phyloP scores from a whole-genome alignment of 1,140 invertebrate species.

The Drosophila sturtevanti region DNA sequence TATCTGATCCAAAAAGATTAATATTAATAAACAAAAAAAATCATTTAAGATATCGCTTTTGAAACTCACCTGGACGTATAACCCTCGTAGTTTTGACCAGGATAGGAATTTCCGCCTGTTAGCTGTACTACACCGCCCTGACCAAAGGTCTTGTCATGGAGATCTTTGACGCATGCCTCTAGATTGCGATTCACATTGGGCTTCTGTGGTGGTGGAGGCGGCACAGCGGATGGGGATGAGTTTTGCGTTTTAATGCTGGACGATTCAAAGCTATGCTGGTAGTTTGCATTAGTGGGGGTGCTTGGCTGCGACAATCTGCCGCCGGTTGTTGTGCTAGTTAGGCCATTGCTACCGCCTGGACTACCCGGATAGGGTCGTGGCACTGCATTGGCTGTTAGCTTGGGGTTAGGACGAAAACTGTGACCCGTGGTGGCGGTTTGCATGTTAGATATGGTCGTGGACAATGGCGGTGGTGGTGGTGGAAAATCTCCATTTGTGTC shows the following conservation, averaged over 20 bases:
- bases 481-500: constrained; percentile 69
- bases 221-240: constrained; percentile 46
- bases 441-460: constrained; percentile 80
- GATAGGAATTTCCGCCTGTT: constrained; percentile 65
- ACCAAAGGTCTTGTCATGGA: constrained; percentile 82
- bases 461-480: constrained; percentile 77
- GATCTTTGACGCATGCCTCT: constrained; percentile 79
- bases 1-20: constrained; percentile 58
- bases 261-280: constrained; percentile 79
- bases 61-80: constrained; percentile 85
- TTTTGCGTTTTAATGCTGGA: constrained; percentile 71
- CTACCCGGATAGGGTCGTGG: constrained; percentile 81
- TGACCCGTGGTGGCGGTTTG: constrained; percentile 70
- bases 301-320: constrained; percentile 28
- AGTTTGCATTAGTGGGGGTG: constrained; percentile 73
- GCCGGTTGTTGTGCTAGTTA: constrained; percentile 38
- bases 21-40: background rate
- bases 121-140: constrained; percentile 79
- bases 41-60: no score
- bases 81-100: constrained; percentile 85
- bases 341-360: constrained; percentile 68
- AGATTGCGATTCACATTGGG: constrained; percentile 73
- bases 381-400: constrained; percentile 82
- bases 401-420: constrained; percentile 80
- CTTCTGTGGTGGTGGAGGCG: constrained; percentile 64